A percentile compares a stretch with the other conserved stretches of the same genome.
phyloP scores from a whole-genome alignment of 2,888 invertebrate species.

The Agapostemon virescens region DNA sequence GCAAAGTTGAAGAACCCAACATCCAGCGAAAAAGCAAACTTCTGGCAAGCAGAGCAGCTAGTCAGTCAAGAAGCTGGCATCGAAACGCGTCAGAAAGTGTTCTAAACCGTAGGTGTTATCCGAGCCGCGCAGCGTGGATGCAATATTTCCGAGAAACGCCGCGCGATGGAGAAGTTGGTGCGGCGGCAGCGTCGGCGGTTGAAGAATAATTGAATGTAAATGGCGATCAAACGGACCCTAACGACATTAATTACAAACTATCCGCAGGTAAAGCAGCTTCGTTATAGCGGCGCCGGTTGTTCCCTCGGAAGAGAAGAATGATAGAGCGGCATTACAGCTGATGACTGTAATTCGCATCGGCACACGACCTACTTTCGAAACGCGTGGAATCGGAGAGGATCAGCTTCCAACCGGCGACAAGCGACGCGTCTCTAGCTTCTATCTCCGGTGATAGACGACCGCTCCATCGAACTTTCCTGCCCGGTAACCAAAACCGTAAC shows the following conservation, averaged over 20 bases:
- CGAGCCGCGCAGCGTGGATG: background rate
- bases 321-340: slow-evolving; percentile 57
- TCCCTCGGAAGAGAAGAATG: slow-evolving; percentile 49
- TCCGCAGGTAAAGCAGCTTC: slow-evolving; percentile 42
- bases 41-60: background rate
- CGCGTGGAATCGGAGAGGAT: slow-evolving; percentile 50
- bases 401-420: slow-evolving; percentile 22
- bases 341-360: slow-evolving; percentile 59
- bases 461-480: slow-evolving; percentile 8
- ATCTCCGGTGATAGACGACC: slow-evolving; percentile 19
- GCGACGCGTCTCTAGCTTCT: background rate
- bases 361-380: slow-evolving; percentile 53
- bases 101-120: background rate
- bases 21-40: background rate
- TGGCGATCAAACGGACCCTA: slow-evolving; percentile 4
- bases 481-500: background rate
- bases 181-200: background rate
- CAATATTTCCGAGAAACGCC: background rate
- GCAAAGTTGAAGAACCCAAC: slow-evolving; percentile 12
- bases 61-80: background rate
- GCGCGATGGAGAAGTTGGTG: background rate
- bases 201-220: slow-evolving; percentile 1
- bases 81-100: background rate
- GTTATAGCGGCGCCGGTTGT: slow-evolving; percentile 30
- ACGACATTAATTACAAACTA: slow-evolving; percentile 47